Percentiles rank a stretch among this genome's conserved stretches.
phyloP scores from a whole-genome alignment of 2,797 vertebrate species.

The Apogon hyalosoma region DNA sequence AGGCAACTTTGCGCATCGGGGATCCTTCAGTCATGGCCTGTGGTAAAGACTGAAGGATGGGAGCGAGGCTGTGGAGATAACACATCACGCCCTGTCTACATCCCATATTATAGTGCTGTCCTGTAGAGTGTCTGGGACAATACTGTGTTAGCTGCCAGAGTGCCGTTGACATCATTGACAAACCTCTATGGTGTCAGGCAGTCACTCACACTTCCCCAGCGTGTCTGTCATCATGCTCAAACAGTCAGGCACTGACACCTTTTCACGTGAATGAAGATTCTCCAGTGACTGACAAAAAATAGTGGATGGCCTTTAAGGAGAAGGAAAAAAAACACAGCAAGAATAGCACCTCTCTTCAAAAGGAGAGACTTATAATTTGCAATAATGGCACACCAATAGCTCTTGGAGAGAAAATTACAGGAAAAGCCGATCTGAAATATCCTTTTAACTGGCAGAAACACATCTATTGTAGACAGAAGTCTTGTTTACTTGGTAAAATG shows the following conservation, averaged over 20 bases:
- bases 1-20: constrained; percentile 67
- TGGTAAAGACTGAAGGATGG: constrained; percentile 77
- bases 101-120: constrained; percentile 65
- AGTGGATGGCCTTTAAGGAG: constrained; percentile 79
- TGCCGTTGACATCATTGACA: constrained; percentile 79
- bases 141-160: constrained; percentile 79
- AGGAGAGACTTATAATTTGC: constrained; percentile 90
- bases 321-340: constrained; percentile 81
- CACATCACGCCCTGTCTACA: constrained; percentile 67
- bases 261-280: constrained; percentile 85
- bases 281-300: constrained; percentile 84
- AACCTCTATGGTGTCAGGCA: constrained; percentile 73
- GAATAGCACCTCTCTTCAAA: constrained; percentile 86
- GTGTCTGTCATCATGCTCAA: constrained; percentile 87
- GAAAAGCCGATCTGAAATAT: constrained; percentile 85
- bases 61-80: constrained; percentile 77
- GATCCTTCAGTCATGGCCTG: constrained; percentile 74
- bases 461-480: constrained; percentile 85
- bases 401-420: constrained; percentile 87
- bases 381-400: constrained; percentile 92
- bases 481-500: constrained; percentile 92
- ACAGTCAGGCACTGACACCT: constrained; percentile 87
- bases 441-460: constrained; percentile 87
- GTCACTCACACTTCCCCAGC: constrained; percentile 82
- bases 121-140: constrained; percentile 73